Conservation (phyloP, 1,140 invertebrate species). For the Lasioglossum albipes region DNA sequence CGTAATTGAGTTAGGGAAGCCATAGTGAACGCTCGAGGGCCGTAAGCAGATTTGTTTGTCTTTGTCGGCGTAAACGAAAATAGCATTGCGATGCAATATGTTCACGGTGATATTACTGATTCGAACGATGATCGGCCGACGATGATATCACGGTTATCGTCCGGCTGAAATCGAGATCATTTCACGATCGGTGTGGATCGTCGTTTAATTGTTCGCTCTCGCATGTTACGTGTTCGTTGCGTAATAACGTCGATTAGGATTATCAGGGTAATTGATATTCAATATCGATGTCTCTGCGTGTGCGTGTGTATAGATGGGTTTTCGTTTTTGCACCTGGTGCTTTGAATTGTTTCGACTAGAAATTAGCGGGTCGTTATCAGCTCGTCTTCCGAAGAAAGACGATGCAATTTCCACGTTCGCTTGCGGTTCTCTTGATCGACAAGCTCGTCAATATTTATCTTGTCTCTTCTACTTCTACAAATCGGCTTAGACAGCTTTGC, state of each 20-base stretch:
- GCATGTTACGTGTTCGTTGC: neutral
- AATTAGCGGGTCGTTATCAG: neutral
- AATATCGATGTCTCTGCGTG: neutral
- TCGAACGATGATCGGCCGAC: no score
- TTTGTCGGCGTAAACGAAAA: conserved; percentile 67
- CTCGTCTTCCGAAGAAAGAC: no score
- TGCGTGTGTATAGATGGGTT: conserved; percentile 17
- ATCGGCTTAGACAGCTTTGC: neutral
- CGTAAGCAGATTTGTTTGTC: conserved; percentile 73
- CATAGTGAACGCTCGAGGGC: conserved; percentile 55
- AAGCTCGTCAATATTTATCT: no score
- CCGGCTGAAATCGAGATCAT: no score
- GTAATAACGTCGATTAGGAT: neutral
- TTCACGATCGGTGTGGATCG: no score
- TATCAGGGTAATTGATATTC: neutral
- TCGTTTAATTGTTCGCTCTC: neutral
- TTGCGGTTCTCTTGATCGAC: no score
- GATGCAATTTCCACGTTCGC: no score
- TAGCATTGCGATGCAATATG: conserved; percentile 44
- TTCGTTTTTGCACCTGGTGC: conserved; percentile 69
- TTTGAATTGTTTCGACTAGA: conserved; percentile 18
- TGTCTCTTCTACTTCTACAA: neutral
- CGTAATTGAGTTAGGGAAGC: conserved; percentile 78
- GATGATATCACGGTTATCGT: no score
- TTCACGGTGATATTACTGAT: no score